Evolutionary conservation across 2,797 vertebrate genomes (phyloP), one percentile per base, ranked within the genome.

Genomic region (Passerculus sandwichensis): DNA sequence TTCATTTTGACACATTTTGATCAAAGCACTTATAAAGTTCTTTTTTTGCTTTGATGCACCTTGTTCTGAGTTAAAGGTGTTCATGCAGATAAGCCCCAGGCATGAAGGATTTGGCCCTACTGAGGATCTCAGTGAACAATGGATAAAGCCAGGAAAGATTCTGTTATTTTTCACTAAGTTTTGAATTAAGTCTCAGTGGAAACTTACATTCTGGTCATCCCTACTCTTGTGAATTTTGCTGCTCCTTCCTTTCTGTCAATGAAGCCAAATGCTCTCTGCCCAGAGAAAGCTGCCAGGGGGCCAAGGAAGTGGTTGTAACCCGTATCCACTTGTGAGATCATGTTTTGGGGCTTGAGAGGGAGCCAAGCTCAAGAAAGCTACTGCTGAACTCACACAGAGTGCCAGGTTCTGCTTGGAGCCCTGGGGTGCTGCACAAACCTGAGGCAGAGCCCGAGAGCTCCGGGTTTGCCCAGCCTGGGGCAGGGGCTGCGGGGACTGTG

Each of bases 11-110:
- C 81, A 54, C 4, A 0, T 92, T 95, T 91, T 76, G 70, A 88
- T 92, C 80, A 73, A 93, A 96, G 89, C 38, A 40, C 15, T 86
- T 90, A 75, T 53, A 69, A 88, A 88, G 25, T 44, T n/a, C 10
- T 59, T 48, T 59, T 54, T 90, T 82, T 87, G 51, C 86, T 94
- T 91, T 93, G 84, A 69, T 78, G 73, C n/a, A 32, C 73, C 74
- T 76, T 85, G 26, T 67, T 92, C 74, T 40, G 60, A 48, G 40
- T 76, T 70, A 51, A 86, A 84, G 38, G n/a, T 10, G 1, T 76
- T 86, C 11, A 9, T 70, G 51, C 59, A 78, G 67, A 62, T 73
- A 59, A 86, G 56, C 51, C 74, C 29, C 40, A 40, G 71, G 60
- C 64, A 44, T 29, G 51, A 29, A 60, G 56, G 56, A 62, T 91